Evolutionary conservation across 2,113 vertebrate species (phyloP).

Genomic region (Festucalex cinctus): DNA sequence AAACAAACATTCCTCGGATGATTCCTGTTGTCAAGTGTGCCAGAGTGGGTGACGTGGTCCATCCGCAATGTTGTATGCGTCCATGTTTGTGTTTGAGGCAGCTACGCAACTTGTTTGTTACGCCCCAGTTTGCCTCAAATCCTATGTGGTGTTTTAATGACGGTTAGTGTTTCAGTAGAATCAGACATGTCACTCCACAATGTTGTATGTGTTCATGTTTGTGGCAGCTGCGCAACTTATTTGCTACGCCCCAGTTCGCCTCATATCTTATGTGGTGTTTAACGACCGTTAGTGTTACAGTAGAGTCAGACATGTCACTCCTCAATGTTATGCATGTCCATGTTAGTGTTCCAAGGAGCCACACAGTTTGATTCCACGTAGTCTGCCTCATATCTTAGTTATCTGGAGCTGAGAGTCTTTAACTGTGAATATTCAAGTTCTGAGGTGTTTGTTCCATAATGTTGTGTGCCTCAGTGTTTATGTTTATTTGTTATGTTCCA

Average conservation of each 20-base stretch:
- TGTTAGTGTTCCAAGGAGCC: neutral
- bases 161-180: neutral
- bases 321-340: neutral
- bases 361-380: no score
- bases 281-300: neutral
- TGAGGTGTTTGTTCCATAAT: no score
- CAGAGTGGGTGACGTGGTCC: constrained; percentile 70
- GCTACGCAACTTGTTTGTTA: constrained; percentile 14
- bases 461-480: no score
- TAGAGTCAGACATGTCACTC: neutral
- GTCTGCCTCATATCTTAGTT: no score
- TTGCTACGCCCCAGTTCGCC: constrained; percentile 31
- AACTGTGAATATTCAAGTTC: no score
- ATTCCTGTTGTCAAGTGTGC: constrained; percentile 71
- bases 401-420: no score
- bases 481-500: no score
- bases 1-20: constrained; percentile 33
- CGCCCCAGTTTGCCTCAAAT: constrained; percentile 39
- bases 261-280: constrained; percentile 4
- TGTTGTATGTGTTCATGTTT: constrained; percentile 16
- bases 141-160: neutral
- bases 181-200: neutral
- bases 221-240: constrained; percentile 11
- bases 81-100: constrained; percentile 2
- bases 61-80: constrained; percentile 14